phyloP scores from a whole-genome alignment of 2,797 vertebrate species.

The Lycodopsis pacificus region DNA sequence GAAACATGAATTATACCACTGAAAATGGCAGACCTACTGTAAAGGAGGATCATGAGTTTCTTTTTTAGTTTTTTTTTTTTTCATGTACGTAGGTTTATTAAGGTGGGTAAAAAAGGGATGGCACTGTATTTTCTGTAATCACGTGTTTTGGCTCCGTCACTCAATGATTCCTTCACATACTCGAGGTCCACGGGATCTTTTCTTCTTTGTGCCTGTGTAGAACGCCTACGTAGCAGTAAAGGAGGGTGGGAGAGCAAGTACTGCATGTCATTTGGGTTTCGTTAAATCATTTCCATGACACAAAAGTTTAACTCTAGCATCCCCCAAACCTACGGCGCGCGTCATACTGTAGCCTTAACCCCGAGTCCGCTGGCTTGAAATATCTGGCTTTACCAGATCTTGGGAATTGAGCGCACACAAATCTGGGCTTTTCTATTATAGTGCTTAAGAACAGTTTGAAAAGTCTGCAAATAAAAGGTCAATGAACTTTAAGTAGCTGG shows the following conservation, averaged over 20 bases:
- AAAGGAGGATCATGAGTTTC: slow-evolving; percentile 48
- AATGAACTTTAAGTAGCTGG: slow-evolving; percentile 37
- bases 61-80: slow-evolving; percentile 10
- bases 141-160: slow-evolving; percentile 20
- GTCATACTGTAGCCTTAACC: slow-evolving; percentile 35
- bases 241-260: slow-evolving; percentile 42
- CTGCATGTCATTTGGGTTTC: slow-evolving; percentile 29
- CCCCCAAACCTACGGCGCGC: slow-evolving; percentile 17
- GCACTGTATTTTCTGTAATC: slow-evolving; percentile 56
- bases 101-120: slow-evolving; percentile 12
- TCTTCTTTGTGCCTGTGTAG: slow-evolving; percentile 38
- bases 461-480: slow-evolving; percentile 38
- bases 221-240: slow-evolving; percentile 44
- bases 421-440: slow-evolving; percentile 22
- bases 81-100: slow-evolving; percentile 30
- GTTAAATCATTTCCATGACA: slow-evolving; percentile 10
- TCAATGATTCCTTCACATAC: slow-evolving; percentile 24
- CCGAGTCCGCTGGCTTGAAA: slow-evolving; percentile 39
- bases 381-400: slow-evolving; percentile 22
- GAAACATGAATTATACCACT: slow-evolving; percentile 55
- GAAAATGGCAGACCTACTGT: slow-evolving; percentile 66
- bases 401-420: slow-evolving; percentile 22
- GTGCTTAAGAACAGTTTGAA: slow-evolving; percentile 19
- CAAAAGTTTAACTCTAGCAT: slow-evolving; percentile 10
- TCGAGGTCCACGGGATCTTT: slow-evolving; percentile 23